A percentile compares a stretch with the other conserved stretches of the same genome.
phyloP scores from a whole-genome alignment of 2,797 vertebrate genomes.

The Pangasius krempfi region DNA sequence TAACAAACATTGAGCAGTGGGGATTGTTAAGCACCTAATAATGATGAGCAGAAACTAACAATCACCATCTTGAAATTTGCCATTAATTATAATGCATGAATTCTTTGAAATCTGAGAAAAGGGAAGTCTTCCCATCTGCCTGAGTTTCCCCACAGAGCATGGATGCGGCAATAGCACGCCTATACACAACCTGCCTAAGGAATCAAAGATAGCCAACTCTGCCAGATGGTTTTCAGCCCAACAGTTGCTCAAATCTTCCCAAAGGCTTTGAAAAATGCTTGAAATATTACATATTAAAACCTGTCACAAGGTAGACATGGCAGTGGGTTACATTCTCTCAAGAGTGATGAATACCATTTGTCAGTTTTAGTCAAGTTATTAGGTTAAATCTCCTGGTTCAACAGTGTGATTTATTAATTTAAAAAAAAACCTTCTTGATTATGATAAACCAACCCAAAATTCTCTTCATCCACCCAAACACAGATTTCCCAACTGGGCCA shows the following conservation, averaged over 20 bases:
- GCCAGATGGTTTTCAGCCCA: constrained; percentile 29
- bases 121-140: constrained; percentile 26
- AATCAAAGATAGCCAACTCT: not conserved
- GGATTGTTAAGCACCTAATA: not conserved
- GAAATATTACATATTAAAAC: constrained; percentile 13
- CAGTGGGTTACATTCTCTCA: not conserved
- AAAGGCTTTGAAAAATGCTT: not conserved
- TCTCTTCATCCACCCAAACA: not conserved
- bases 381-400: not conserved
- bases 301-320: not conserved
- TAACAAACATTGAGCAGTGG: not conserved
- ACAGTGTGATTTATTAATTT: not conserved
- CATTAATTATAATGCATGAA: not conserved
- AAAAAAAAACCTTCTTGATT: not conserved
- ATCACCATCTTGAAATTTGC: not conserved
- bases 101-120: constrained; percentile 4
- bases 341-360: not conserved
- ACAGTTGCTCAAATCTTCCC: not conserved
- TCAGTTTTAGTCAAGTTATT: not conserved
- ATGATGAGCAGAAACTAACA: not conserved
- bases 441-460: not conserved
- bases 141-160: constrained; percentile 2
- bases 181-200: constrained; percentile 27
- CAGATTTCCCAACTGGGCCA: not conserved
- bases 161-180: not conserved